Evolutionary conservation across 2,888 invertebrate species (phyloP), one percentile per base, ranked within the genome.

Genomic region (Drosophila dives): DNA sequence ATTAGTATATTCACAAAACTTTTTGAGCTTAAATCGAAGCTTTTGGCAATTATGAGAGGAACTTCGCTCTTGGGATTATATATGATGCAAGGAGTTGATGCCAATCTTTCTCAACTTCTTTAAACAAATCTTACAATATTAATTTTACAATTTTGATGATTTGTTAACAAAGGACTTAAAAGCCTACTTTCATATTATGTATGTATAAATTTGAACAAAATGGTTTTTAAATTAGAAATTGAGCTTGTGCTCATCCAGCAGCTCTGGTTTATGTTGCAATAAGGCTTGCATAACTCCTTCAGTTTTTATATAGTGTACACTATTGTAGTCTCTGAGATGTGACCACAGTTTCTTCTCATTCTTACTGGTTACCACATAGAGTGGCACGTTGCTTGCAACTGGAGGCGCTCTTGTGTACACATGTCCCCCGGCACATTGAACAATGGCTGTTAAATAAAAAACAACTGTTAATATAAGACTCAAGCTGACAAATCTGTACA

Each of bases 231-330:
- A 12, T 48, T 72, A 55, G 7, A 68, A 17, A 10, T 55, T 36
- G 0, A 80, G 1, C 23, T 53, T 69, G 34, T 53, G 50, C 3
- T 72, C 60, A 36, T 69, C 40, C 7, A 85, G n/a, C 0, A 73
- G 33, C 5, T 65, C 61, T 7, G 17, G 0, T 1, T 72, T 71
- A 4, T 72, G 70, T 17, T 68, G 83, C 0, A 88, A 69, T 5
- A 85, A 51, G 0, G 90, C 59, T 45, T 80, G 86, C 85, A 85
- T 85, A 8, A 85, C 49, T 29, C 68, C 81, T 42, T 85, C 85
- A 6, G 83, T 50, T 51, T 65, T 77, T 11, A 90, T 83, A 20
- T 64, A 80, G 4, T 64, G 20, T 2, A 77, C 64, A 33, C 72
- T 72, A 0, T 50, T 50, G 32, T 71, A 54, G 34, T 70, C 70